Conservation (phyloP, 2,113 vertebrate species). For the Hypomesus transpacificus region DNA sequence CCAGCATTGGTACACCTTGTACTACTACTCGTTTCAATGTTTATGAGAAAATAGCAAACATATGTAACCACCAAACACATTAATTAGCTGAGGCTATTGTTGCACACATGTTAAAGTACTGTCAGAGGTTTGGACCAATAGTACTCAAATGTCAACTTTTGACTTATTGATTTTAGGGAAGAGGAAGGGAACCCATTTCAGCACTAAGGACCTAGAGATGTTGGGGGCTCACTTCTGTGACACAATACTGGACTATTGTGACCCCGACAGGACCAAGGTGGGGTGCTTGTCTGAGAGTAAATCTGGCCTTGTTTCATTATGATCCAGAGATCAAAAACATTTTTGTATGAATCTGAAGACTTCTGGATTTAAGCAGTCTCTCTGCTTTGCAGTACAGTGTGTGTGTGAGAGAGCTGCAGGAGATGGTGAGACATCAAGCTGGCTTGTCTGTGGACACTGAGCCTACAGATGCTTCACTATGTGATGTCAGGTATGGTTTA, state of each 20-base stretch:
- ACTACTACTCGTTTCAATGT: neutral
- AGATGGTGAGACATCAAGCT: conserved; percentile 47
- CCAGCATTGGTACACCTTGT: conserved; percentile 65
- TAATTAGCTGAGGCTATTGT: too few relatives aligned
- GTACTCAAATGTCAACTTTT: neutral
- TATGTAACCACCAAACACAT: too few relatives aligned
- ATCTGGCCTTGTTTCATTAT: too few relatives aligned
- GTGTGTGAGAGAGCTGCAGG: conserved; percentile 65
- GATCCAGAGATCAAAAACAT: too few relatives aligned
- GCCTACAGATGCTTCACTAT: conserved; percentile 24
- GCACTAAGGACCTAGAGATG: conserved; percentile 65
- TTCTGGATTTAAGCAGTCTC: neutral
- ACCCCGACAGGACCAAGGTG: conserved; percentile 67
- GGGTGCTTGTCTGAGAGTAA: neutral
- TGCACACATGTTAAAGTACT: too few relatives aligned
- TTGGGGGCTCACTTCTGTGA: conserved; percentile 73
- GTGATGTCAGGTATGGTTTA: conserved; percentile 54
- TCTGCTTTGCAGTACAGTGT: conserved; percentile 54
- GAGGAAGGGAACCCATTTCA: conserved; percentile 66
- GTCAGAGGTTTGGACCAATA: too few relatives aligned
- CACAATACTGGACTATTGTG: conserved; percentile 65
- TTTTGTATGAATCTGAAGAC: too few relatives aligned
- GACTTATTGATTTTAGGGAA: conserved; percentile 54
- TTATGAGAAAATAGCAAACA: too few relatives aligned
- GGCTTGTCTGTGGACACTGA: conserved; percentile 28